These are phyloP conservation scores for Portevinia maculata DNA, from an alignment of 2,888 invertebrate species.

Conservation along the genomic window DNA sequence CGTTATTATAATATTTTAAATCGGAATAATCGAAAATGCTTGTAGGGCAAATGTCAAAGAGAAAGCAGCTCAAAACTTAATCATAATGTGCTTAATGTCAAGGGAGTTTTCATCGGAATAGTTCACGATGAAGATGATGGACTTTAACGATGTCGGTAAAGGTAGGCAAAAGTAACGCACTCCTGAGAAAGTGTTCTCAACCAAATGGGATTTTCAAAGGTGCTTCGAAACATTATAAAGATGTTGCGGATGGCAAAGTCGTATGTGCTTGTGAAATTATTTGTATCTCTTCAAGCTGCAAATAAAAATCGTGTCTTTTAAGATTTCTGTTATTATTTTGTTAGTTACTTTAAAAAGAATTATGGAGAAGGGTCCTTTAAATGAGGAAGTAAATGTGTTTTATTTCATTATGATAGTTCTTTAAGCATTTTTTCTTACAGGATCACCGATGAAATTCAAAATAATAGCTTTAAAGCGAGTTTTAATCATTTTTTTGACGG, in stretches of 20 bases:
- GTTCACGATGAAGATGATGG: conserved; percentile 10
- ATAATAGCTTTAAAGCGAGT: no score
- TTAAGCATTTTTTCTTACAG: no score
- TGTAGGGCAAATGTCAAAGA: conserved; percentile 6
- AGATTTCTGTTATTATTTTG: background rate
- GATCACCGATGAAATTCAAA: no score
- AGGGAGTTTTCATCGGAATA: conserved; percentile 23
- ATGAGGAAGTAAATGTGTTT: no score
- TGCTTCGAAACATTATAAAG: conserved; percentile 22
- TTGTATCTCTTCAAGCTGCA: background rate
- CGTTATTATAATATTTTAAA: conserved; percentile 13
- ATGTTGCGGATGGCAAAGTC: no score
- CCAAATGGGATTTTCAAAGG: conserved; percentile 6
- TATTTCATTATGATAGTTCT: no score
- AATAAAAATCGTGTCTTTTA: background rate
- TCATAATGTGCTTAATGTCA: conserved; percentile 54
- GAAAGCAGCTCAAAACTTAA: conserved; percentile 43
- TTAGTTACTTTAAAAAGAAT: no score
- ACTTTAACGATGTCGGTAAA: conserved; percentile 8
- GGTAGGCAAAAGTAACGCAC: conserved; percentile 1
- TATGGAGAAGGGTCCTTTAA: no score
- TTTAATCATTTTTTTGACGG: no score
- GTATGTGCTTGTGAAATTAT: no score
- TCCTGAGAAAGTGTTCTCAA: conserved; percentile 24
- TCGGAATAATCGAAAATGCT: conserved; percentile 31